A percentile compares a stretch with the other conserved stretches of the same genome.
Conservation (phyloP, 2,113 vertebrate species). For the Sylvia atricapilla region DNA sequence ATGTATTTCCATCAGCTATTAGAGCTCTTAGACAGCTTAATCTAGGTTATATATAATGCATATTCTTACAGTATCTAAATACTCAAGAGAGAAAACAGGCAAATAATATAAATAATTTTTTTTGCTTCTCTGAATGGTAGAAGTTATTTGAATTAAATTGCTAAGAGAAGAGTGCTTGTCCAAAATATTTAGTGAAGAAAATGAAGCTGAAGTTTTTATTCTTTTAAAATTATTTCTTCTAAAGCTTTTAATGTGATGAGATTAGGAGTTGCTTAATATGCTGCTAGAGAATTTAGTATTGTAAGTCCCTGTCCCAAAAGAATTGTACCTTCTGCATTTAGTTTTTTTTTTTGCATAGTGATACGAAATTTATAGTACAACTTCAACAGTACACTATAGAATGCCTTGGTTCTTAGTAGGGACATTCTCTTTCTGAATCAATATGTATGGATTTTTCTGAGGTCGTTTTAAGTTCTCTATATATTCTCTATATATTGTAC, state of each 20-base stretch:
- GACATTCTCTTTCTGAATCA: neutral
- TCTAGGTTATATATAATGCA: neutral
- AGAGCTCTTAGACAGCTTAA: neutral
- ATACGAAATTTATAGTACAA: neutral
- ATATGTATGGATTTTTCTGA: neutral
- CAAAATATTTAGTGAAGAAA: neutral
- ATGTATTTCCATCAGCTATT: neutral
- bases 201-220: neutral
- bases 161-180: neutral
- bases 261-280: neutral
- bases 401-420: neutral
- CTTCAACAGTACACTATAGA: neutral
- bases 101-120: neutral
- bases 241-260: neutral
- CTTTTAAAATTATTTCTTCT: neutral
- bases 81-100: neutral
- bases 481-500: neutral
- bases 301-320: neutral
- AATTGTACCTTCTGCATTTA: neutral
- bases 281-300: neutral
- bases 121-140: neutral
- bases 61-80: neutral
- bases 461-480: neutral
- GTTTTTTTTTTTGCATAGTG: fast-evolving
- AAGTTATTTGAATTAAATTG: neutral